Percentiles rank a stretch among this genome's conserved stretches.
These are phyloP conservation scores for Eupithecia subumbrata DNA, from an alignment of 2,888 invertebrate species.

Conservation along the genomic window DNA sequence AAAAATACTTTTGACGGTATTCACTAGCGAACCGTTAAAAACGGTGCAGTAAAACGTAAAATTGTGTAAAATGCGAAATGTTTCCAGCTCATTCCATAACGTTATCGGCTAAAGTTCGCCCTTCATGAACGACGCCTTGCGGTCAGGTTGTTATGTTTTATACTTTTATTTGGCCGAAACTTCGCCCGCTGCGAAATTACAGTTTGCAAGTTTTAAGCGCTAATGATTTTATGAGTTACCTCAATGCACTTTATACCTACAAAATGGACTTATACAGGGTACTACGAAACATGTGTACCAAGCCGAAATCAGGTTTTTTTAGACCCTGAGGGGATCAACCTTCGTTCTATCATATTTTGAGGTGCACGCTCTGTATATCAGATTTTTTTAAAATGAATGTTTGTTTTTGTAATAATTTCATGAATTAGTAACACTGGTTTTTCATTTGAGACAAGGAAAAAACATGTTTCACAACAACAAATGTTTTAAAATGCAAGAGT, in stretches of 20 bases:
- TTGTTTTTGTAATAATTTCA: too few species aligned
- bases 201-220: background rate
- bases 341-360: too few species aligned
- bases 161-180: slow-evolving; percentile 7
- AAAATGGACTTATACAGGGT: too few species aligned
- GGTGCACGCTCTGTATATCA: too few species aligned
- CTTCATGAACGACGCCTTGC: background rate
- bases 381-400: too few species aligned
- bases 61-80: slow-evolving; percentile 4
- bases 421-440: too few species aligned
- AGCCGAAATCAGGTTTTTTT: too few species aligned
- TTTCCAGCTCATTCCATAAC: background rate
- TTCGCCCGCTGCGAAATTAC: slow-evolving; percentile 1
- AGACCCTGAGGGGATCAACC: too few species aligned
- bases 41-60: background rate
- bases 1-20: background rate
- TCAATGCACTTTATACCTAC: background rate
- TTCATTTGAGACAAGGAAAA: too few species aligned
- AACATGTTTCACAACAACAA: too few species aligned
- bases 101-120: slow-evolving; percentile 4
- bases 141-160: slow-evolving; percentile 5
- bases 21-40: background rate
- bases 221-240: slow-evolving; percentile 11
- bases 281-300: too few species aligned
- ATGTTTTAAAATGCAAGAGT: too few species aligned